Evolutionary conservation across 2,113 vertebrate genomes (phyloP).

Genomic region (Pan troglodytes): NHGRI_mPanTro3-v2.1_pri NC_072411.2:58077501-58078000

Average conservation of each 20-base stretch:
- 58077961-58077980: neutral
- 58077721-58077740: neutral
- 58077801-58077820: neutral
- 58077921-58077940: neutral
- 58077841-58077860: slow-evolving; percentile 57
- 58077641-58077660: neutral
- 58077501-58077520: neutral
- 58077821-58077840: neutral
- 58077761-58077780: slow-evolving; percentile 19
- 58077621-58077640: neutral
- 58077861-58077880: neutral
- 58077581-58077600: neutral
- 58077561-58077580: too few relatives aligned
- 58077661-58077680: neutral
- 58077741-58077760: slow-evolving; percentile 44
- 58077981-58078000: neutral
- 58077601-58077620: neutral
- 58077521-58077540: neutral
- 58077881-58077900: neutral
- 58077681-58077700: neutral
- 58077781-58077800: neutral
- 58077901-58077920: neutral
- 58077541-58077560: too few relatives aligned
- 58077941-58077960: neutral
- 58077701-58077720: slow-evolving; percentile 44